Conservation (phyloP, 2,113 vertebrate genomes). For the Glaucidium brasilianum region DNA sequence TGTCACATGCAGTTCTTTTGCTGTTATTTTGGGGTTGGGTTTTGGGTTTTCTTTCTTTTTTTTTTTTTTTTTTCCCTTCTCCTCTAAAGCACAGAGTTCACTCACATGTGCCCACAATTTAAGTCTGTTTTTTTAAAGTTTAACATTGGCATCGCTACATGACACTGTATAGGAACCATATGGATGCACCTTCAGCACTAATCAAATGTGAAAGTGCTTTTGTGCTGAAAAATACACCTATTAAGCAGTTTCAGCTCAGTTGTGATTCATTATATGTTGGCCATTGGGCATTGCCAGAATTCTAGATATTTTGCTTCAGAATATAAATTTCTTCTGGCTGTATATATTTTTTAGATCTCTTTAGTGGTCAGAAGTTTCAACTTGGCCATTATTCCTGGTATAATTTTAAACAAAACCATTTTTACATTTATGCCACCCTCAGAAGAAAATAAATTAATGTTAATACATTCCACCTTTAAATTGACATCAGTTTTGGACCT, state of each 20-base stretch:
- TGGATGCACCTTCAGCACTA: neutral
- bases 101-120: neutral
- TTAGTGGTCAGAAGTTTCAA: conserved; percentile 29
- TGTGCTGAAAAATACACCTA: conserved; percentile 20
- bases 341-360: neutral
- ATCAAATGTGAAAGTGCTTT: neutral
- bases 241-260: neutral
- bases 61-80: neutral
- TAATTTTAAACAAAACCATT: conserved; percentile 64
- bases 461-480: conserved; percentile 55
- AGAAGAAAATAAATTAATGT: conserved; percentile 29
- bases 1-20: neutral
- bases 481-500: conserved; percentile 53
- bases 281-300: neutral
- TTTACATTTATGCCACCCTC: conserved; percentile 54
- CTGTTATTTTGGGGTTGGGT: neutral
- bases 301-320: neutral
- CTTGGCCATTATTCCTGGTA: conserved; percentile 31
- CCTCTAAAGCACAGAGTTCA: neutral
- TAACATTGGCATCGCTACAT: neutral
- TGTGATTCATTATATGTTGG: conserved; percentile 19
- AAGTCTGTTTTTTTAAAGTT: neutral
- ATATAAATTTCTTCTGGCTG: conserved; percentile 20
- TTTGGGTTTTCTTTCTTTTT: neutral
- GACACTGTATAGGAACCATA: conserved; percentile 4